A percentile compares a stretch with the other conserved stretches of the same genome.
Conservation (phyloP, 2,113 vertebrate genomes). For the Agapornis roseicollis region DNA sequence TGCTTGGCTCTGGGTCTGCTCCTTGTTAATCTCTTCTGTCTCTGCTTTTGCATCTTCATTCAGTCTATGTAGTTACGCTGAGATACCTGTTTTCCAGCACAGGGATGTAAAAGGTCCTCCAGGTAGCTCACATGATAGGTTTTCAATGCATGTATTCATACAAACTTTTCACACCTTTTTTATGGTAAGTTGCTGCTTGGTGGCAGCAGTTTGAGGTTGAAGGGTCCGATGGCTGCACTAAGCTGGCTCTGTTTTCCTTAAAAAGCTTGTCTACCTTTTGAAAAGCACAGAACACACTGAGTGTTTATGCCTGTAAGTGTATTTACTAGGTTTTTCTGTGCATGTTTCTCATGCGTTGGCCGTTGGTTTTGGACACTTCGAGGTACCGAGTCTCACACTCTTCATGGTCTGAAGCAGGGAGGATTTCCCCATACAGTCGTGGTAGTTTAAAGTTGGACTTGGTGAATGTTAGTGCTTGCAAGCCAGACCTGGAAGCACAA, state of each 20-base stretch:
- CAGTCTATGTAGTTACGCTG: not conserved
- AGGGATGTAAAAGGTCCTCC: not conserved
- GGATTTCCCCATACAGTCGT: not conserved
- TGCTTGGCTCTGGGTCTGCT: not conserved
- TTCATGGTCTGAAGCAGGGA: not conserved
- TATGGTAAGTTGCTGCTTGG: not conserved
- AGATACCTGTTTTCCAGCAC: not conserved
- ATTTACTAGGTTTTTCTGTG: not conserved
- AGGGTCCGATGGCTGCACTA: not conserved
- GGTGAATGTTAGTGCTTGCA: not conserved
- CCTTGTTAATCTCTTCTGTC: not conserved
- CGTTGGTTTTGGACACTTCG: accelerated
- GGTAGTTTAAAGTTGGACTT: not conserved
- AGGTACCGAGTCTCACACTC: not conserved
- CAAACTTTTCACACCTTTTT: not conserved
- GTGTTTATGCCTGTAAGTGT: not conserved
- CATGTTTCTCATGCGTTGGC: accelerated
- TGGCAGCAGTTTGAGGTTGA: not conserved
- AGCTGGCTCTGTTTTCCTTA: not conserved
- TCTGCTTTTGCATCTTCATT: not conserved
- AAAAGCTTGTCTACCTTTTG: not conserved
- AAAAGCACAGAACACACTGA: not conserved
- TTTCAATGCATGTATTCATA: not conserved
- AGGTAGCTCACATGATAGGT: not conserved
- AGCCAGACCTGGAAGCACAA: not conserved